Evolutionary conservation across 2,113 vertebrate species (phyloP).

Genomic region (Apaloderma vittatum): DNA sequence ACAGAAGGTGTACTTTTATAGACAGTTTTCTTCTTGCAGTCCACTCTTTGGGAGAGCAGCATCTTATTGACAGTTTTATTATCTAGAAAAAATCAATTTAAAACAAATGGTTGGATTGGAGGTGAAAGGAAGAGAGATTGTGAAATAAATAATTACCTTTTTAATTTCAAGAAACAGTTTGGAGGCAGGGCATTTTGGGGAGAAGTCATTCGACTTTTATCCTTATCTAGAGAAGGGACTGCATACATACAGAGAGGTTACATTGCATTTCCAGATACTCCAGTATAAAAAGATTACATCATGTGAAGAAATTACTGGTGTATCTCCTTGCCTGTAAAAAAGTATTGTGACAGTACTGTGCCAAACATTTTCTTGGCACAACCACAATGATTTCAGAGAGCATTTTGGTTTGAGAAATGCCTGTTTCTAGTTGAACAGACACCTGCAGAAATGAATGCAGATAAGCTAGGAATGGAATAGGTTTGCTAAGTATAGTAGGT

Average conservation of each 20-base stretch:
- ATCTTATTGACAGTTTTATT: not conserved
- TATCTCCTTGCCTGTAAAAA: not conserved
- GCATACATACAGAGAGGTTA: not conserved
- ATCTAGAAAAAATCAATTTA: not conserved
- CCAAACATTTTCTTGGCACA: not conserved
- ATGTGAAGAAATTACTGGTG: not conserved
- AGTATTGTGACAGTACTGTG: not conserved
- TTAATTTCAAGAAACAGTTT: not conserved
- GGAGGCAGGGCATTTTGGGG: not conserved
- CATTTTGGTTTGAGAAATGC: not conserved
- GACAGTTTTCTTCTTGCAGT: not conserved
- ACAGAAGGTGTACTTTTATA: not conserved
- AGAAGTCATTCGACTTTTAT: not conserved
- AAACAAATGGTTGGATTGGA: not conserved
- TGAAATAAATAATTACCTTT: not conserved
- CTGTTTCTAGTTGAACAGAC: not conserved
- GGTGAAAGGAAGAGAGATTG: not conserved
- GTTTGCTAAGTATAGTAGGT: not conserved
- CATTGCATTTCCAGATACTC: not conserved
- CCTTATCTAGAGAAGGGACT: not conserved
- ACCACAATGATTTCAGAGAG: not conserved
- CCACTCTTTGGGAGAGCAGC: not conserved
- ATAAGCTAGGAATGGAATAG: not conserved
- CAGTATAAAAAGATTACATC: not conserved
- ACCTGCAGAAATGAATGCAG: not conserved